phyloP scores from a whole-genome alignment of 2,888 invertebrate species.

The Microchrysa polita region DNA sequence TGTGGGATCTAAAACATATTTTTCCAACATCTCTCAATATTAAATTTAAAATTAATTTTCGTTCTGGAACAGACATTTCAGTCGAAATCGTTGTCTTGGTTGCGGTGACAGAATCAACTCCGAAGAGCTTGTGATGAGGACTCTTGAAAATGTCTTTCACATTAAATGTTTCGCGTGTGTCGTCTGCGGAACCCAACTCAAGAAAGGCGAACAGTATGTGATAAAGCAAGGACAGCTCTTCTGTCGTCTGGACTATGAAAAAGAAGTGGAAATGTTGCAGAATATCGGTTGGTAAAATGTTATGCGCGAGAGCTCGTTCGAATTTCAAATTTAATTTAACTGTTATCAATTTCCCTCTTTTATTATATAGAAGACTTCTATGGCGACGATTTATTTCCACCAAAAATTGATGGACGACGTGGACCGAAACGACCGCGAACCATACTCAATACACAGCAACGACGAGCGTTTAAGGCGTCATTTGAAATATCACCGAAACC shows the following conservation, averaged over 20 bases:
- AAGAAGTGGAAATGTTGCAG: constrained; percentile 79
- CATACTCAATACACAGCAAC: constrained; percentile 83
- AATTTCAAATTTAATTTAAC: too few relatives aligned
- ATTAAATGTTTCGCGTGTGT: constrained; percentile 82
- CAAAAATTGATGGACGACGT: constrained; percentile 73
- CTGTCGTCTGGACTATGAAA: constrained; percentile 83
- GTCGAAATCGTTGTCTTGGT: constrained; percentile 76
- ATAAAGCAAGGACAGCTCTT: constrained; percentile 81
- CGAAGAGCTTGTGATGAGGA: constrained; percentile 83
- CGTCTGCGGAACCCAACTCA: constrained; percentile 77
- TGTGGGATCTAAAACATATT: too few relatives aligned
- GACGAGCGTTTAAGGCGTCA: constrained; percentile 84
- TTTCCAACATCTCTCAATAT: too few relatives aligned
- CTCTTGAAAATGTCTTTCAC: constrained; percentile 79
- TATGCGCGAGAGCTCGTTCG: too few relatives aligned
- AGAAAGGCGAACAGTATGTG: constrained; percentile 84
- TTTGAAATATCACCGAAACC: constrained; percentile 88
- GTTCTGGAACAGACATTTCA: constrained; percentile 68
- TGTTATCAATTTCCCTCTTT: too few relatives aligned
- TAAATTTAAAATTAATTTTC: too few relatives aligned
- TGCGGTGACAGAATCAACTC: constrained; percentile 77
- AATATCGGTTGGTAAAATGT: constrained; percentile 65
- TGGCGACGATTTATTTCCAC: constrained; percentile 70
- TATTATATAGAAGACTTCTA: constrained; percentile 65
- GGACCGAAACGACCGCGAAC: constrained; percentile 85